Evolutionary conservation across 1,140 invertebrate species (phyloP).

Genomic region (Caligus rogercresseyi): DNA sequence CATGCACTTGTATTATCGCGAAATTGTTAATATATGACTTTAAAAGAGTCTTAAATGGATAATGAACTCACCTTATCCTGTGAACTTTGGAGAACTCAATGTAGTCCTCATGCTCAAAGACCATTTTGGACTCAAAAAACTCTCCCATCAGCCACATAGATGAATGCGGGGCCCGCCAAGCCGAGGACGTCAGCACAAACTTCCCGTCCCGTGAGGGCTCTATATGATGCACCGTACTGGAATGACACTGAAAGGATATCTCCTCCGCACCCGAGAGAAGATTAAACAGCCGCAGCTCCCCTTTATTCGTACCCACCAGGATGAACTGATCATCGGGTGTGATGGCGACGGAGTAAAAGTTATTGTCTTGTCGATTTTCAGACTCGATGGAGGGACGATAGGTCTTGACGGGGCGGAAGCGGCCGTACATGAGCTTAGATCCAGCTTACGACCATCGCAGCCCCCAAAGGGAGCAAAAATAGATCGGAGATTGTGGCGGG

Average conservation of each 20-base stretch:
- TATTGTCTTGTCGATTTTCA: constrained; percentile 30
- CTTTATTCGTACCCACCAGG: constrained; percentile 23
- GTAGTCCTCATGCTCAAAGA: constrained; percentile 62
- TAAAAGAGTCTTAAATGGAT: too few relatives aligned
- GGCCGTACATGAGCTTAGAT: constrained; percentile 66
- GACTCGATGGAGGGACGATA: constrained; percentile 52
- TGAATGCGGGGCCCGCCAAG: constrained; percentile 60
- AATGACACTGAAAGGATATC: constrained; percentile 22
- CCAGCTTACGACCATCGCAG: constrained; percentile 38
- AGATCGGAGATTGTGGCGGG: constrained; percentile 29
- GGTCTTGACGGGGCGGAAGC: constrained; percentile 67
- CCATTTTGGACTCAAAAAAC: constrained; percentile 49
- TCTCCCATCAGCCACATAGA: constrained; percentile 58
- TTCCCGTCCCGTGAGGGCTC: constrained; percentile 49
- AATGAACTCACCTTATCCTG: constrained; percentile 43
- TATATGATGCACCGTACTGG: neutral
- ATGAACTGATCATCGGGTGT: constrained; percentile 23
- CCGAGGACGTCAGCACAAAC: constrained; percentile 63
- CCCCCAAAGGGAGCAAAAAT: constrained; percentile 31
- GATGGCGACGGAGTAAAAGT: constrained; percentile 19
- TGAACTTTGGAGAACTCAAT: constrained; percentile 74
- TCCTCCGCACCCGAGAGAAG: constrained; percentile 46
- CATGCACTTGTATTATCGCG: too few relatives aligned
- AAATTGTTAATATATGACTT: too few relatives aligned
- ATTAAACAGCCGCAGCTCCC: constrained; percentile 57